Conservation (phyloP, 2,888 invertebrate genomes). For the Amiota mariae region DNA sequence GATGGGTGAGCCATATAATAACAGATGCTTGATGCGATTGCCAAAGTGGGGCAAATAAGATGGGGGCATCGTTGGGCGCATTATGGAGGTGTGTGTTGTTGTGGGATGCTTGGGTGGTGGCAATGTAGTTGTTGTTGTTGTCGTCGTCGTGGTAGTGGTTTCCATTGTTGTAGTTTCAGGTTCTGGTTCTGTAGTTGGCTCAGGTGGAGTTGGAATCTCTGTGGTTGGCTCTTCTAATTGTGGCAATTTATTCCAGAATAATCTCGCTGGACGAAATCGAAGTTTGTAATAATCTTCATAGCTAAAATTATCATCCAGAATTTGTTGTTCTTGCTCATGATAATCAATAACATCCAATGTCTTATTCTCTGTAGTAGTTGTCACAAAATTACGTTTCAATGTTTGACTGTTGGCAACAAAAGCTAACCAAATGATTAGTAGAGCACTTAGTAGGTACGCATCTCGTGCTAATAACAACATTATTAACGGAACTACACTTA, state of each 20-base stretch:
- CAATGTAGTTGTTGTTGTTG: constrained; percentile 36
- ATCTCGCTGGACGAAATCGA: constrained; percentile 58
- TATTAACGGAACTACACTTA: constrained; percentile 63
- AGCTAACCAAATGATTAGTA: constrained; percentile 60
- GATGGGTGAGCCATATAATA: constrained; percentile 63
- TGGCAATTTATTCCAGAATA: constrained; percentile 56
- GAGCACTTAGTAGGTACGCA: constrained; percentile 63
- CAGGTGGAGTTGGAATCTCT: constrained; percentile 35
- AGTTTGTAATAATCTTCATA: constrained; percentile 53
- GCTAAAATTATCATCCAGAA: constrained; percentile 50
- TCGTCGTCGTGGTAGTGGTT: constrained; percentile 33
- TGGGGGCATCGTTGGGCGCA: constrained; percentile 53
- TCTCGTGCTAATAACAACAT: constrained; percentile 62
- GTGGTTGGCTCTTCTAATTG: constrained; percentile 48
- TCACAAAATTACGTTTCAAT: constrained; percentile 55
- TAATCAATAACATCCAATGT: constrained; percentile 31
- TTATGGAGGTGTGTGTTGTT: constrained; percentile 60
- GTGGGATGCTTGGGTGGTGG: constrained; percentile 34
- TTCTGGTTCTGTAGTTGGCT: constrained; percentile 41
- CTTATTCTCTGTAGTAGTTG: constrained; percentile 42
- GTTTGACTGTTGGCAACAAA: constrained; percentile 3
- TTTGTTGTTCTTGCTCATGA: constrained; percentile 25
- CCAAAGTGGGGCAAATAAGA: constrained; percentile 44
- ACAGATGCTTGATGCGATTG: constrained; percentile 59
- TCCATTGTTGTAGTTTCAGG: constrained; percentile 31